phyloP scores from a whole-genome alignment of 2,797 vertebrate genomes.

The Sebastes taczanowskii region DNA sequence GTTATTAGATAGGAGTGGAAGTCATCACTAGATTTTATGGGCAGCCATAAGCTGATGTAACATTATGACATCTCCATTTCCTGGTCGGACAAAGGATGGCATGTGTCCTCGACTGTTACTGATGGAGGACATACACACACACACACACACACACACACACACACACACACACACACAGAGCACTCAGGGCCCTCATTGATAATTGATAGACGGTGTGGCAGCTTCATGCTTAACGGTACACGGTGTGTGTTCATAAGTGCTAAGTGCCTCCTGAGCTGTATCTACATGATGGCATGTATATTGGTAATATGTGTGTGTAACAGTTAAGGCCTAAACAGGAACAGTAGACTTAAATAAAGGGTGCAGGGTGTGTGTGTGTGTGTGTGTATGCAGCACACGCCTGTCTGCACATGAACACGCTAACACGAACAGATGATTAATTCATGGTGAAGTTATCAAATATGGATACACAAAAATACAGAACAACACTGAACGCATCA shows the following conservation, averaged over 20 bases:
- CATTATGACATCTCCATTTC: constrained; percentile 25
- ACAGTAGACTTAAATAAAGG: not conserved
- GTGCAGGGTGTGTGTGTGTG: not conserved
- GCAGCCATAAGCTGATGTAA: constrained; percentile 18
- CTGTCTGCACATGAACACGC: constrained; percentile 8
- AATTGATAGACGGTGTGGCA: constrained; percentile 35
- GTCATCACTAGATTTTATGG: constrained; percentile 17
- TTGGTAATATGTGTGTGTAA: not conserved
- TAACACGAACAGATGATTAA: constrained; percentile 34
- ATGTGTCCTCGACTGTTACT: constrained; percentile 12
- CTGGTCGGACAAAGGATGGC: constrained; percentile 26
- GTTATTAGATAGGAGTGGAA: constrained; percentile 15
- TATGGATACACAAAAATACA: constrained; percentile 32
- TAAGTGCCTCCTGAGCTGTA: constrained; percentile 12
- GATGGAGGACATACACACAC: constrained; percentile 2
- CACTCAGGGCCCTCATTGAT: constrained; percentile 53
- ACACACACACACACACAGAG: constrained; percentile 19
- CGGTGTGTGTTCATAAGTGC: not conserved
- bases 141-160: constrained; percentile 1
- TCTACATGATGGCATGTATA: not conserved
- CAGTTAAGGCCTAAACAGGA: not conserved
- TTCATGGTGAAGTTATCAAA: constrained; percentile 54
- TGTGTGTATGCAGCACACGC: not conserved
- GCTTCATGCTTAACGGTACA: not conserved
- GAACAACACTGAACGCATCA: not conserved